A percentile compares a stretch with the other conserved stretches of the same genome.
These are phyloP conservation scores for Brachyptera risi DNA, from an alignment of 2,888 invertebrate genomes.

Conservation along the genomic window DNA sequence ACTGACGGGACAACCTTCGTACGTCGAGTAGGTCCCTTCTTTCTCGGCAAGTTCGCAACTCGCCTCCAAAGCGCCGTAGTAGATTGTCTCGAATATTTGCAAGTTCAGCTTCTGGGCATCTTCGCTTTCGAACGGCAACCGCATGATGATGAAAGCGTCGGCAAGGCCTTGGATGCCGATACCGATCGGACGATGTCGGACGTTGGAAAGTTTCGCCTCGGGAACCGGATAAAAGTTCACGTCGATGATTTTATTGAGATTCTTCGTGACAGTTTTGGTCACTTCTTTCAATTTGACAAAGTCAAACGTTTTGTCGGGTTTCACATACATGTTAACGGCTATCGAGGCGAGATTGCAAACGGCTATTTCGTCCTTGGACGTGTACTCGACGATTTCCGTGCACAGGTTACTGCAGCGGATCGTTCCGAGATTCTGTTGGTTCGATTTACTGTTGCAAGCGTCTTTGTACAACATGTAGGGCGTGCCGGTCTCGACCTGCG, in stretches of 20 bases:
- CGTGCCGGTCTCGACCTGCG: conserved; percentile 96
- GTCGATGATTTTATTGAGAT: conserved; percentile 96
- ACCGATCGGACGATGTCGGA: conserved; percentile 78
- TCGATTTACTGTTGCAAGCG: conserved; percentile 93
- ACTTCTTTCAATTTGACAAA: conserved; percentile 83
- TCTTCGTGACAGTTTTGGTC: conserved; percentile 81
- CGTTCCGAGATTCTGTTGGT: conserved; percentile 96
- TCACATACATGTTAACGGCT: conserved; percentile 92
- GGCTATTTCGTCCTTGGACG: conserved; percentile 84
- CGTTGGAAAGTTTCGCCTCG: conserved; percentile 76
- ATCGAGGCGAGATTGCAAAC: conserved; percentile 98
- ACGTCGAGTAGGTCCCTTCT: conserved; percentile 85
- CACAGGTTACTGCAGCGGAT: conserved; percentile 98
- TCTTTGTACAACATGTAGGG: conserved; percentile 98
- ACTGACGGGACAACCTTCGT: conserved; percentile 87
- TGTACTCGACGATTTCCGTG: conserved; percentile 96
- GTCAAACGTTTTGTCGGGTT: conserved; percentile 73
- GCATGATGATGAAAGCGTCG: conserved; percentile 92
- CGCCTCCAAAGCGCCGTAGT: conserved; percentile 93
- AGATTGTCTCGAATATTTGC: conserved; percentile 97
- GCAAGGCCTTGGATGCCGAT: conserved; percentile 98
- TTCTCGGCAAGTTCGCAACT: conserved; percentile 89
- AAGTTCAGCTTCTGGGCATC: conserved; percentile 83
- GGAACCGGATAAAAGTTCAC: conserved; percentile 92
- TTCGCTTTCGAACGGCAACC: conserved; percentile 87